Conservation (phyloP, 2,797 vertebrate species). For the Eidolon dupreanum region DNA sequence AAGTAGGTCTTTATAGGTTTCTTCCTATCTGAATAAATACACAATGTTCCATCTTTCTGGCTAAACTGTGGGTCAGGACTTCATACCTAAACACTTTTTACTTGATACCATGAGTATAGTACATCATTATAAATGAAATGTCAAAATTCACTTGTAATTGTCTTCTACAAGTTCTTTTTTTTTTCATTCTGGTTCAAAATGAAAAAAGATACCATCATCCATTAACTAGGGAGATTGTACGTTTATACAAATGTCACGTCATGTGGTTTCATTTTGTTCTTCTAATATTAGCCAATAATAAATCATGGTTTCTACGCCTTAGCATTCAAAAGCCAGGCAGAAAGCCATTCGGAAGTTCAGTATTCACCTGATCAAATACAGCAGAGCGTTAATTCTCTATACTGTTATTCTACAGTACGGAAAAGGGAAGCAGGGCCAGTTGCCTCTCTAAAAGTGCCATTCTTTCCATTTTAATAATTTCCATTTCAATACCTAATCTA, state of each 20-base stretch:
- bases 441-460: not conserved
- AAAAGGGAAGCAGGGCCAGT: not conserved
- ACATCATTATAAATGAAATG: not conserved
- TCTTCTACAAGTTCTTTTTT: not conserved
- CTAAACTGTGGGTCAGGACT: not conserved
- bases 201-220: not conserved
- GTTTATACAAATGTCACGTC: not conserved
- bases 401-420: not conserved
- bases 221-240: not conserved
- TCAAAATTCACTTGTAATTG: not conserved
- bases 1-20: not conserved
- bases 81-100: not conserved
- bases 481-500: not conserved
- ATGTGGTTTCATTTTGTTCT: not conserved
- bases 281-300: not conserved
- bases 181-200: slow-evolving; percentile 1
- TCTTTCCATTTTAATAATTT: not conserved
- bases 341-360: not conserved
- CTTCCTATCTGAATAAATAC: not conserved
- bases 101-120: not conserved
- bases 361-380: not conserved
- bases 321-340: not conserved
- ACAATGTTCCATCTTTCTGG: not conserved
- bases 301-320: not conserved
- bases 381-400: not conserved